Evolutionary conservation across 1,140 invertebrate species (phyloP), one percentile per base, ranked within the genome.

Genomic region (Drosophila yakuba): DNA sequence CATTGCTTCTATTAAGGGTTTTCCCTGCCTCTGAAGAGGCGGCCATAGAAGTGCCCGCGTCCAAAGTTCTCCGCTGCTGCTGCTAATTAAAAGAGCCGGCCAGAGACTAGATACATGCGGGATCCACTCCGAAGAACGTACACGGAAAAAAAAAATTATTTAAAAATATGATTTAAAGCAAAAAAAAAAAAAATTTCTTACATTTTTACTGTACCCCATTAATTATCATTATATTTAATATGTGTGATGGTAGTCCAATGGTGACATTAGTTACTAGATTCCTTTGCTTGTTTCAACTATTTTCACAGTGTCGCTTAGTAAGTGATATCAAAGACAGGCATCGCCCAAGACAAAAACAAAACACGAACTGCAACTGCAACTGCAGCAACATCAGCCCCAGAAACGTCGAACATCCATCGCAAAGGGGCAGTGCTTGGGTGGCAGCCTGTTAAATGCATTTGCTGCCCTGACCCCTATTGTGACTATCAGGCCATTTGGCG

Each of bases 51-150:
- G 44, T 77, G 56, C 64, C 56, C 50, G 63, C 56, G 35, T 69
- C 50, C 47, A 68, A 47, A 10, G 64, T 67, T 68, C 51, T 41
- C 71, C 47, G 39, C 56, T 76, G 74, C 74, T 76, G 74, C 74
- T 62, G 74, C 74, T 77, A 77, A 77, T 77, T 77, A 77, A 78
- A 77, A 77, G 74, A 78, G 63, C 61, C 73, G 61, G 74, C 56
- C 74, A 69, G 56, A 36, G 38, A 71, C 74, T 51, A 77, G 64
- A 69, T 56, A 71, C 63, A 75, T 57, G 39, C 62, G 55, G 62
- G 38, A 67, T 66, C 47, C 32, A 44, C 15, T 20, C 25, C 8
- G 15, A 25, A 43, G 55, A 60, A 44, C 28, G 38, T 63, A 14
- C 60, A 63, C 55, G 17, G 17, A 43, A 17, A 5, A 23, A 63